Base-by-base conservation (phyloP, 2,113 vertebrate species). In the Clarias macrocephalus region DNA sequence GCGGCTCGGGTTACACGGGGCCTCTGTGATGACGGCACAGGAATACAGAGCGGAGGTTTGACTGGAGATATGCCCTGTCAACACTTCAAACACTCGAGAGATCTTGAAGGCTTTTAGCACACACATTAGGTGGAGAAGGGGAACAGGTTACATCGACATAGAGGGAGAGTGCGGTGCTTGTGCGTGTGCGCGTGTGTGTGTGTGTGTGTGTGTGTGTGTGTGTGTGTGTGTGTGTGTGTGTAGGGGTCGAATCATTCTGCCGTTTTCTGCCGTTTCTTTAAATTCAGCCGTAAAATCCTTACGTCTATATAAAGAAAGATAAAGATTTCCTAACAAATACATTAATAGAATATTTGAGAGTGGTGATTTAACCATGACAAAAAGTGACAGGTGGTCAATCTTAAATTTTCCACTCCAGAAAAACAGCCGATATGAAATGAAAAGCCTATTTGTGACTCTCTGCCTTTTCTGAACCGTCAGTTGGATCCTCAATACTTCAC, bases 1-100 rank as follows among this genome's bases (percentile, higher is more conserved):
- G 77, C 59, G 88, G 92, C 85, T 93, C 92, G 89, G 88, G 91
- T 92, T 92, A 91, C 93, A 92, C 90, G 91, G 91, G 91, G 79
- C 57, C 57, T 62, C 57, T 37, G 42, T 8, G 90, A 93, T 93
- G 93, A 95, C 89, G 91, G 91, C 90, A 94, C 92, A 89, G 79
- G 90, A 91, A 94, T 56, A 92, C 89, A 92, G 93, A 90, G 79
- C 42, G 62, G 86, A 88, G 92, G 91, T 89, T 90, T 92, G 88
- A 93, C 88, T 80, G 30, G 16, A 88, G 91, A 86, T 88, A 63
- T 65, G 70, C 75, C 89, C 92, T 93, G 92, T 95, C 94, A 95
- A 94, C 94, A 94, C 94, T 65, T 8, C 85, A 83, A 87, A 92
- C 93, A 93, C 90, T 89, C 91, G 83, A 85, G 89, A 56, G 76